Conservation (phyloP, 2,888 invertebrate species). For the Platycnemis pennipes region DNA sequence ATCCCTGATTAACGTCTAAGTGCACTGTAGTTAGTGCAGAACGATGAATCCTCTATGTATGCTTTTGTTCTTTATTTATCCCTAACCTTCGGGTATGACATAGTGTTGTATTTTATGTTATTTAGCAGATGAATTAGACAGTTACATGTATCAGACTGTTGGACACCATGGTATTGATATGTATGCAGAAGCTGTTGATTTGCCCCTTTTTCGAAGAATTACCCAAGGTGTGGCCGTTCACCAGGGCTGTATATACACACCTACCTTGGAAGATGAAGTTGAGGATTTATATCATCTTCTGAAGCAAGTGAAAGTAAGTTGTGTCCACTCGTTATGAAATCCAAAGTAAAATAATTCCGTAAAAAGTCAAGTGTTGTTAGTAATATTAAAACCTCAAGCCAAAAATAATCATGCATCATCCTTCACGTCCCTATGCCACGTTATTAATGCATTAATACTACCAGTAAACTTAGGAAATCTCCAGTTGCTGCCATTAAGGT, state of each 20-base stretch:
- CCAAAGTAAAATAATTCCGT: no score
- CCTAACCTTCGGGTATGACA: constrained; percentile 70
- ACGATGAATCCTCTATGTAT: constrained; percentile 70
- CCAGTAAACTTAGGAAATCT: no score
- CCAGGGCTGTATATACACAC: constrained; percentile 88
- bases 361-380: no score
- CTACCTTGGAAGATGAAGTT: constrained; percentile 95
- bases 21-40: constrained; percentile 38
- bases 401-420: no score
- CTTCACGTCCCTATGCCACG: no score
- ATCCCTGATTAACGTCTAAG: background rate
- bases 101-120: constrained; percentile 67
- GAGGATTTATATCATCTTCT: constrained; percentile 96
- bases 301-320: constrained; percentile 85
- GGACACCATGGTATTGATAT: constrained; percentile 96
- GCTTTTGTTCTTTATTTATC: constrained; percentile 70
- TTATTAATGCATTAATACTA: no score
- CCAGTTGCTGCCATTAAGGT: no score
- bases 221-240: constrained; percentile 93
- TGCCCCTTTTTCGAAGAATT: constrained; percentile 92
- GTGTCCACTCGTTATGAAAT: background rate
- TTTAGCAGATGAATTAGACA: constrained; percentile 92
- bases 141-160: constrained; percentile 99
- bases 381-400: no score
- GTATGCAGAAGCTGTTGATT: constrained; percentile 95